Conservation (phyloP, 2,888 invertebrate genomes). For the Brachypterus glaber region DNA sequence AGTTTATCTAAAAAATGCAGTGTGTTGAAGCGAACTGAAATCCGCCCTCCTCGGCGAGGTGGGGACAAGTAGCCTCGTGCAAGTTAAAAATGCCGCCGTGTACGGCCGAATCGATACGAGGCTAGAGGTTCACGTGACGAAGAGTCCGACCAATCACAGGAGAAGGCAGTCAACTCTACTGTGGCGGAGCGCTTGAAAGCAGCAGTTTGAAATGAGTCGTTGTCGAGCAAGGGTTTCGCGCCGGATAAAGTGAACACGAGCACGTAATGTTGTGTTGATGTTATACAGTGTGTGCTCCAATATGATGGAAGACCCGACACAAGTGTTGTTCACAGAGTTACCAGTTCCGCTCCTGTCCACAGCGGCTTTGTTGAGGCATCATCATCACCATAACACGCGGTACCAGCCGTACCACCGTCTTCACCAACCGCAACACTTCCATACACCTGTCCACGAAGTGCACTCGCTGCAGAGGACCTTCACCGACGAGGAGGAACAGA, state of each 20-base stretch:
- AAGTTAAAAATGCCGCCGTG: conserved; percentile 77
- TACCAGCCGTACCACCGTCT: conserved; percentile 56
- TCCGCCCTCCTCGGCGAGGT: conserved; percentile 27
- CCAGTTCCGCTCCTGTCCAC: conserved; percentile 47
- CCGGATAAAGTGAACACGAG: conserved; percentile 28
- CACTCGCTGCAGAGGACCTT: conserved; percentile 27
- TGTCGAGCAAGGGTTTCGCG: conserved; percentile 31
- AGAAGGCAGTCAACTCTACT: conserved; percentile 20
- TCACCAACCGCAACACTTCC: conserved; percentile 53
- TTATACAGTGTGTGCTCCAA: conserved; percentile 27
- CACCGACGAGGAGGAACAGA: conserved; percentile 22
- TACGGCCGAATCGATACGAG: conserved; percentile 70
- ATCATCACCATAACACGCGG: conserved; percentile 43
- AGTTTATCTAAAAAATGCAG: too few relatives aligned
- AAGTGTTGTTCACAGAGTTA: conserved; percentile 49
- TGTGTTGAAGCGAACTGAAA: too few relatives aligned
- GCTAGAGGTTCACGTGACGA: conserved; percentile 51
- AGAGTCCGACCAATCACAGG: conserved; percentile 36
- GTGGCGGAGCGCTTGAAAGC: conserved; percentile 37
- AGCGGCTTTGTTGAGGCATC: conserved; percentile 43
- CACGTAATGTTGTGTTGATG: conserved; percentile 41
- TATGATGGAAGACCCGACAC: conserved; percentile 47
- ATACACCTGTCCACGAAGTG: conserved; percentile 38
- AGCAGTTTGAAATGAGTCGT: conserved; percentile 37
- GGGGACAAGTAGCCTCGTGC: conserved; percentile 34